Evolutionary conservation across 2,113 vertebrate genomes (phyloP).

Genomic region (Symphodus melops): DNA sequence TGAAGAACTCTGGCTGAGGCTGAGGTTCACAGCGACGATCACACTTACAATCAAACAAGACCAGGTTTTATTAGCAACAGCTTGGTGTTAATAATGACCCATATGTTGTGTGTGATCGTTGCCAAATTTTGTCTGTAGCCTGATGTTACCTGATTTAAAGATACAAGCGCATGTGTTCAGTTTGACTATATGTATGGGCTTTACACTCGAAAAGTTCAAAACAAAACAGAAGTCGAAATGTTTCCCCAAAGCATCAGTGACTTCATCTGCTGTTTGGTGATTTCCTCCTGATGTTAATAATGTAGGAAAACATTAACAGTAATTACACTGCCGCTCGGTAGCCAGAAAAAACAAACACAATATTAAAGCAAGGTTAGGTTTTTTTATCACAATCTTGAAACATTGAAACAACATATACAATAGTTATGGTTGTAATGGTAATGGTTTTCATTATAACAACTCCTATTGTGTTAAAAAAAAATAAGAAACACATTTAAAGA

Average conservation of each 20-base stretch:
- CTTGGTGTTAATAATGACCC: neutral
- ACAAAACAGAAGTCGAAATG: neutral
- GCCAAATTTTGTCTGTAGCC: neutral
- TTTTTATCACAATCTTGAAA: neutral
- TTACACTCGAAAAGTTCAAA: neutral
- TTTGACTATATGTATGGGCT: neutral
- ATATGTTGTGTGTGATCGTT: conserved; percentile 1
- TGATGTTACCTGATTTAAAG: neutral
- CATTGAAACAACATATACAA: neutral
- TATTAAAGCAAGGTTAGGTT: neutral
- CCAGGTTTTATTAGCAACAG: neutral
- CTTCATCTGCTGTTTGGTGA: conserved; percentile 18
- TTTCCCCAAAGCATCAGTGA: neutral
- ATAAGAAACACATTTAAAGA: too few species aligned
- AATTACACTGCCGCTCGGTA: neutral
- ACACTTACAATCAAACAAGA: neutral
- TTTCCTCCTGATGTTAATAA: neutral
- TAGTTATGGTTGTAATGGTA: neutral
- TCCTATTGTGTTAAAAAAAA: too few species aligned
- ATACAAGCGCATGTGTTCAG: neutral
- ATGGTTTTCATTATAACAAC: neutral
- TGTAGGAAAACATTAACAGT: neutral
- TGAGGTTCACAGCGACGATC: neutral
- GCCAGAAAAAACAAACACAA: neutral
- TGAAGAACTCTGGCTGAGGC: neutral